Conservation (phyloP, 1,140 invertebrate species). For the Asbolus verrucosus region DNA sequence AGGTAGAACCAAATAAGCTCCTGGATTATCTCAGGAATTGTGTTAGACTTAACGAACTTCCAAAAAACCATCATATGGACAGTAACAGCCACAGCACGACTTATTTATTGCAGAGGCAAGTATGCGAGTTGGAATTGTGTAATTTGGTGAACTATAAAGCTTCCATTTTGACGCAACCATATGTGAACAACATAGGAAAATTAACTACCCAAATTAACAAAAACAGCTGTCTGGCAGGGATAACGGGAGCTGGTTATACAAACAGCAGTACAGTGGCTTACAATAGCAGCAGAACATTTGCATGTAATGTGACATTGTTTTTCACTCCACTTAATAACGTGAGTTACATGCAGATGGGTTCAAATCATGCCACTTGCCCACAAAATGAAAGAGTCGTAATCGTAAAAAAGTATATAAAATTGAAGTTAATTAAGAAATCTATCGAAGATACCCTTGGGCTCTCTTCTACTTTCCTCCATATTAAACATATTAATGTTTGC, state of each 20-base stretch:
- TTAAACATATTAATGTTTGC: no score
- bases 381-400: background rate
- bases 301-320: constrained; percentile 3
- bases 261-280: background rate
- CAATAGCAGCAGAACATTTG: background rate
- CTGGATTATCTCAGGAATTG: no score
- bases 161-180: background rate
- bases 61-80: no score
- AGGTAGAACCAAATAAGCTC: no score
- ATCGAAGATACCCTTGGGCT: no score
- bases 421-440: no score
- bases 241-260: background rate
- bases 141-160: background rate
- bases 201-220: constrained; percentile 1
- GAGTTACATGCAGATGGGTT: background rate
- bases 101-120: background rate
- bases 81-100: background rate
- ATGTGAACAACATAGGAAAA: background rate
- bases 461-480: no score
- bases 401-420: background rate
- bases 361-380: background rate
- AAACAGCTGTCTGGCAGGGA: background rate
- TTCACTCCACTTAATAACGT: background rate
- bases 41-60: no score
- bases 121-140: background rate